Percentiles rank a stretch among this genome's conserved stretches.
Evolutionary conservation across 2,113 vertebrate genomes (phyloP).

Genomic region (Xenopus borealis): DNA sequence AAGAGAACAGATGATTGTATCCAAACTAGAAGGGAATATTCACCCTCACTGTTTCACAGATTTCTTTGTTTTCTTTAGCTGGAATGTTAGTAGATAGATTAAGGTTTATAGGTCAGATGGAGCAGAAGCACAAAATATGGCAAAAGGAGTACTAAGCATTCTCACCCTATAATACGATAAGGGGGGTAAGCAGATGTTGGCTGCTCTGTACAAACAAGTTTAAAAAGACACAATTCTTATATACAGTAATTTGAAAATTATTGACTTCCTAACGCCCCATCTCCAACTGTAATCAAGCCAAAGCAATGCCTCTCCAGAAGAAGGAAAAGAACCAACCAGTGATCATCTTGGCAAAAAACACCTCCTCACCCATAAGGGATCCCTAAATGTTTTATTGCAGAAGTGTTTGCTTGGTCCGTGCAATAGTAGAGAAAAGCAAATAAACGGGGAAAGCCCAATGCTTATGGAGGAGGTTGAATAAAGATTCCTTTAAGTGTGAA

Average conservation of each 20-base stretch:
- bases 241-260: constrained; percentile 23
- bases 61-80: too few species aligned
- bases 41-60: too few species aligned
- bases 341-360: constrained; percentile 10
- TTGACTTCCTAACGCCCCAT: constrained; percentile 15
- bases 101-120: too few species aligned
- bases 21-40: too few species aligned
- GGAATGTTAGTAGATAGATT: too few species aligned
- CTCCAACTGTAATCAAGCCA: constrained; percentile 23
- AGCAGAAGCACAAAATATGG: not conserved
- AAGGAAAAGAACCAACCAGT: not conserved
- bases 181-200: constrained; percentile 19
- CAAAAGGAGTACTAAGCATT: not conserved
- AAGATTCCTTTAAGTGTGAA: too few species aligned
- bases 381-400: not conserved
- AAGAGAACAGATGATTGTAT: too few species aligned
- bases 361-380: constrained; percentile 7
- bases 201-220: not conserved
- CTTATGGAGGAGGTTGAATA: too few species aligned
- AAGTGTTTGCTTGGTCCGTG: not conserved
- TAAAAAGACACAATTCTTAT: not conserved
- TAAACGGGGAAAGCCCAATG: not conserved
- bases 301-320: constrained; percentile 1
- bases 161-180: not conserved
- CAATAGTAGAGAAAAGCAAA: not conserved